Conservation (phyloP, 2,888 invertebrate species). For the Melanophora roralis region DNA sequence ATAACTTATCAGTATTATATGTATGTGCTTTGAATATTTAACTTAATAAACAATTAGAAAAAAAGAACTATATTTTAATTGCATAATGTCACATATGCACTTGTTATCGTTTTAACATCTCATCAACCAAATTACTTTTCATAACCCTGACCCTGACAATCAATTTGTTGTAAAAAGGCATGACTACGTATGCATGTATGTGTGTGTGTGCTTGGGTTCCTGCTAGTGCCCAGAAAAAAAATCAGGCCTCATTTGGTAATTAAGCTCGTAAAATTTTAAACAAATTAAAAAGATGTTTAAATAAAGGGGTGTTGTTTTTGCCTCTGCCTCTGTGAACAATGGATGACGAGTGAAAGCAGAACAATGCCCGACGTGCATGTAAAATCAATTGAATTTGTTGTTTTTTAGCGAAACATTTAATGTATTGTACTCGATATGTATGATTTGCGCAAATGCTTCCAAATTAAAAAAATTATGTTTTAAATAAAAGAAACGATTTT, state of each 20-base stretch:
- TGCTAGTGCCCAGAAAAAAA: not conserved
- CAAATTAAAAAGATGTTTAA: constrained; percentile 45
- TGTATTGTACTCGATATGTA: constrained; percentile 7
- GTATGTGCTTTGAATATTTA: no score
- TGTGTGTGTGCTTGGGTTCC: no score
- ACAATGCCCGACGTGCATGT: constrained; percentile 10
- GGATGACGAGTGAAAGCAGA: not conserved
- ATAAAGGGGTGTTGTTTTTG: constrained; percentile 42
- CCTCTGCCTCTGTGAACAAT: not conserved
- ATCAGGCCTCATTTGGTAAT: constrained; percentile 43
- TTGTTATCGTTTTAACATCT: not conserved
- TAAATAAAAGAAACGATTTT: constrained; percentile 11
- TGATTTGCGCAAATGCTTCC: constrained; percentile 4
- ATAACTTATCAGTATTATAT: no score
- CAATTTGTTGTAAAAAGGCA: not conserved
- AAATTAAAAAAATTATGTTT: constrained; percentile 18
- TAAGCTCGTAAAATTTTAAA: constrained; percentile 42
- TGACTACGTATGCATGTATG: not conserved
- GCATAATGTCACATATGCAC: no score
- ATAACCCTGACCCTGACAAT: constrained; percentile 48
- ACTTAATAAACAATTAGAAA: no score
- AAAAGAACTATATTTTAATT: no score
- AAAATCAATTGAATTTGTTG: constrained; percentile 44
- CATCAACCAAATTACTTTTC: not conserved
- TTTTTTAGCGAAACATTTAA: not conserved